Base-by-base conservation (phyloP, 1,140 invertebrate species). In the Ladona fulva region DNA sequence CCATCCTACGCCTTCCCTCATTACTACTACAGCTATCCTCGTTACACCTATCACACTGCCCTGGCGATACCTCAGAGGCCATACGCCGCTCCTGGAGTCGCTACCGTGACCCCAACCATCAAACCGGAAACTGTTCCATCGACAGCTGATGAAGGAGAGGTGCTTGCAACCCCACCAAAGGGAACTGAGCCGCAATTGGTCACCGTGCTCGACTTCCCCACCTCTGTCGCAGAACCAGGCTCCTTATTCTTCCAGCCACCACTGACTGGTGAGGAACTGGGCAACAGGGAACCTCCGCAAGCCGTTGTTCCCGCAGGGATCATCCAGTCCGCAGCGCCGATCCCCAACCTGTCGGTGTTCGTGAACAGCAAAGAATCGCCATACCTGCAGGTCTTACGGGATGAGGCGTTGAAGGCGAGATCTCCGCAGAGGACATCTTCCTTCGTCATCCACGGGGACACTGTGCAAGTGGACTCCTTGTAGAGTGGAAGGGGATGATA, bases 341-440 rank as follows among this genome's bases (percentile, higher is more conserved):
- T 76, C 7, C 80, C 80, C 16, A 80, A 74, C 76, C 78, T 81
- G 6, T 78, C 80, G 42, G 42, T 80, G 29, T 83, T 83, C 79
- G 74, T 81, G 77, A 83, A 83, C 80, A 81, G 80, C 14, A 83
- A 83, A 74, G 82, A 83, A 52, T 82, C 81, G 19, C 79, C 80
- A 1, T 25, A 80, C 0, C 81, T 83, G 12, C 80, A 81, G 77
- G 59, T 79, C 37, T 76, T 82, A 6, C 77, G 82, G 37, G 81
- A 83, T 25, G 78, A 83, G 75, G 81, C 82, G 16, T 74, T 80
- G 37, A 77, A 77, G 25, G 78, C 79, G 73, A 80, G 78, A 74
- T 76, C 73, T 75, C 76, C 52, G 16, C n/a, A 19, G 14, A 66
- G 52, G 52, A 19, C 52, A 22, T 3, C 52, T 16, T 19, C 52